These are phyloP conservation scores for Mus spretus DNA, from an alignment of 2,797 vertebrate species.

Conservation along the genomic window DNA sequence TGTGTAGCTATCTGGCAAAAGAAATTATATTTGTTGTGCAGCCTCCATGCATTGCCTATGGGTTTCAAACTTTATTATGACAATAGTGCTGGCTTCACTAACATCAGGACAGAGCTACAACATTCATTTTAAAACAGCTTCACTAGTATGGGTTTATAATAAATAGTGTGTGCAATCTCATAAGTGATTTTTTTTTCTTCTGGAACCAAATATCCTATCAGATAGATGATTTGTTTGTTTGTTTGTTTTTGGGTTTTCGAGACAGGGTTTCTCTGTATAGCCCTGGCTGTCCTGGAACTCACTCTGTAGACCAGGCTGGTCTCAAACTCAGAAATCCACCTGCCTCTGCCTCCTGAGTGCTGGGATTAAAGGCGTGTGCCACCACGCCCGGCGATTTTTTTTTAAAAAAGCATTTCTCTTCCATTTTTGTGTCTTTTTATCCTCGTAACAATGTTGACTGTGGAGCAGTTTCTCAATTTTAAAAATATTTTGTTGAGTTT, in stretches of 20 bases:
- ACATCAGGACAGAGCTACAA: not conserved
- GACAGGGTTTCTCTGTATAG: too few species aligned
- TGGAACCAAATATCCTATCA: not conserved
- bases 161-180: not conserved
- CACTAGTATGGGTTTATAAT: not conserved
- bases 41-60: not conserved
- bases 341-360: too few species aligned
- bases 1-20: not conserved
- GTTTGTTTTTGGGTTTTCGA: too few species aligned
- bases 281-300: too few species aligned
- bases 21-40: not conserved
- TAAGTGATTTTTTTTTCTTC: slow-evolving; percentile 20
- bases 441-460: not conserved
- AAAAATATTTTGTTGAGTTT: too few species aligned
- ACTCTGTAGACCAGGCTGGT: too few species aligned
- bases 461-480: not conserved
- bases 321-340: too few species aligned
- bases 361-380: too few species aligned
- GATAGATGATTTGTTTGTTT: not conserved
- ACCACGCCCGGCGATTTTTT: too few species aligned
- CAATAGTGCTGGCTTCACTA: too few species aligned
- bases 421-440: not conserved
- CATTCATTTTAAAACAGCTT: not conserved
- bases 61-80: not conserved
- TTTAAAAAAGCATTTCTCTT: too few species aligned